Base-by-base conservation (phyloP, 1,140 invertebrate genomes). In the Brachionus asplanchnoidis region DNA sequence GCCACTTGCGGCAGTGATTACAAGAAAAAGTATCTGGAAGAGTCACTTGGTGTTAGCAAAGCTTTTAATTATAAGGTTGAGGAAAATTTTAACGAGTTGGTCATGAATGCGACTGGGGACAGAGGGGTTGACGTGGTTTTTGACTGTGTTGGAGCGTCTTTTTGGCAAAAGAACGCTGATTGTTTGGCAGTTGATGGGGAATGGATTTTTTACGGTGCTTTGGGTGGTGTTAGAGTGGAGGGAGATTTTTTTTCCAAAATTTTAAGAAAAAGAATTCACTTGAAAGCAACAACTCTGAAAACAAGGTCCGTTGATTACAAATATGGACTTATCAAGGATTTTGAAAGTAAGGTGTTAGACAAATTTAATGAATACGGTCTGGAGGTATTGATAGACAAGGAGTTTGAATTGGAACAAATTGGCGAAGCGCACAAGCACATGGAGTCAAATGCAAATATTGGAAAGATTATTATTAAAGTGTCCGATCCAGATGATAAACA, bases 21-120 rank as follows among this genome's bases (percentile, higher is more conserved):
- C 12, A 85, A 86, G 23, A 89, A 89, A 82, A 86, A 89, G 12
- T 84, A 87, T 8, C 85, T 85, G 20, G 87, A 88, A 12, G 85
- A 68, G 40, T 68, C 77, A 3, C 86, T 89, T 4, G 88, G 88
- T 14, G 89, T 89, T 42, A 83, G 83, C 0, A 85, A 84, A 14
- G 87, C 87, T 4, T 87, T 89, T 75, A 89, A 89, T 85, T 90
- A 90, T 79, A 89, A 90, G 75, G 79, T 87, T n/a, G 88, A 88
- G 75, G 86, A 83, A 66, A 85, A 86, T 17, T 87, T 86, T 46
- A 87, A 89, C 1, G 60, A 88, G 26, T 50, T 87, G 17, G 84
- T 83, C 7, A 89, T 88, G 26, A 70, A 87, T 20, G 87, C 87
- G 88, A 86, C 79, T 68, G 5, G 77, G 88, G 88, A 87, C 65